Conservation (phyloP, 1,140 invertebrate genomes). For the Coenobita brevimanus region DNA sequence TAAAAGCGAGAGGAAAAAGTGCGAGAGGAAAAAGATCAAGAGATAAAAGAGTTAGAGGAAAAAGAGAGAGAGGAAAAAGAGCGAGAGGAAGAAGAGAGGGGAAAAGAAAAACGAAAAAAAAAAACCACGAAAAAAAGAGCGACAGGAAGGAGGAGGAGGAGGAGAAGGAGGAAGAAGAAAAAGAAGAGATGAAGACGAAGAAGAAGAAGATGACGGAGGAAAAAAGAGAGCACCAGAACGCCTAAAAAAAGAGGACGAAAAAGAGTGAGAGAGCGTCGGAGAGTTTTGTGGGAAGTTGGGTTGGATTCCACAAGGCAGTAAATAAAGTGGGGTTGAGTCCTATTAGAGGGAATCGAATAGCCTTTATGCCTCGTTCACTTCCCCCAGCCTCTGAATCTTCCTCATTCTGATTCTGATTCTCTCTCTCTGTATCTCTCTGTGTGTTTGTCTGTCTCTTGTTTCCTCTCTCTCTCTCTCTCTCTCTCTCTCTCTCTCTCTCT, state of each 20-base stretch:
- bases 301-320: slow-evolving; percentile 24
- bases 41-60: not conserved
- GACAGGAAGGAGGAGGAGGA: not conserved
- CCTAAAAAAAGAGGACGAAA: not conserved
- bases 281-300: not conserved
- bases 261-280: not conserved
- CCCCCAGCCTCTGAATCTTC: not conserved
- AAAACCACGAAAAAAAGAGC: not conserved
- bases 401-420: not conserved
- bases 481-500: no score
- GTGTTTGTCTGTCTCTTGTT: no score
- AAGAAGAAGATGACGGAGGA: not conserved
- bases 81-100: not conserved
- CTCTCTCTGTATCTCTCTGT: no score
- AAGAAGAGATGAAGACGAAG: not conserved
- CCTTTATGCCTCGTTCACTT: not conserved
- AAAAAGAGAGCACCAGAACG: not conserved
- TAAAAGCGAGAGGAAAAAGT: no score
- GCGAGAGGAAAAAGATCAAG: no score
- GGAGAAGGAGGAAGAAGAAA: not conserved
- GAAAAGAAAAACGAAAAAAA: not conserved
- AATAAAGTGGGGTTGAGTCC: slow-evolving; percentile 37
- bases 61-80: not conserved
- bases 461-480: no score
- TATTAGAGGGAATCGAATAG: slow-evolving; percentile 24